phyloP scores from a whole-genome alignment of 2,888 invertebrate species.

The Galeopsomyia nigrocyanea region DNA sequence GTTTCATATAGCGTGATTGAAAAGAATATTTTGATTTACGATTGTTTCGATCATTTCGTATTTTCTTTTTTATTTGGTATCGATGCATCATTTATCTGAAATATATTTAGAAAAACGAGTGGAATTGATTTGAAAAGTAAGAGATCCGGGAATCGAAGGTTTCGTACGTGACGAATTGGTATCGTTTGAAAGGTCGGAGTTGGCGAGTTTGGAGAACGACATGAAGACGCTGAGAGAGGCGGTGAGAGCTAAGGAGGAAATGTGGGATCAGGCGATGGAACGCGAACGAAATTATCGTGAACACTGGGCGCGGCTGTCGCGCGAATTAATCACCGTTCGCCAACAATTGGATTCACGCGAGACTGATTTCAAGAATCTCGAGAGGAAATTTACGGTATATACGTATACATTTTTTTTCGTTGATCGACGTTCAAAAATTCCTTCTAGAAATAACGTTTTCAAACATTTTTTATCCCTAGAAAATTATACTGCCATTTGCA shows the following conservation, averaged over 20 bases:
- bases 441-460: too few species aligned
- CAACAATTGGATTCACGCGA: slow-evolving; percentile 59
- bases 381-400: slow-evolving; percentile 52
- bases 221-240: slow-evolving; percentile 60
- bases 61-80: too few species aligned
- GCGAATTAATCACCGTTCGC: slow-evolving; percentile 58
- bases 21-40: too few species aligned
- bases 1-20: too few species aligned
- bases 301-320: slow-evolving; percentile 59
- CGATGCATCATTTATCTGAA: too few species aligned
- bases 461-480: too few species aligned
- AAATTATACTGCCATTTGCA: too few species aligned
- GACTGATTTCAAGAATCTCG: slow-evolving; percentile 55
- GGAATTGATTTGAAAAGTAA: too few species aligned
- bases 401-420: too few species aligned
- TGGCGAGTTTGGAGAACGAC: slow-evolving; percentile 59
- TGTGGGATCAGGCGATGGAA: slow-evolving; percentile 58
- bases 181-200: slow-evolving; percentile 55
- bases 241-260: slow-evolving; percentile 57
- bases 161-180: not conserved
- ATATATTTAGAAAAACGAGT: too few species aligned
- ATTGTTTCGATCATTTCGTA: too few species aligned
- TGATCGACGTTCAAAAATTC: too few species aligned
- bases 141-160: not conserved
- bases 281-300: slow-evolving; percentile 60